These are phyloP conservation scores for Apamea anceps DNA, from an alignment of 2,888 invertebrate genomes.

Conservation along the genomic window DNA sequence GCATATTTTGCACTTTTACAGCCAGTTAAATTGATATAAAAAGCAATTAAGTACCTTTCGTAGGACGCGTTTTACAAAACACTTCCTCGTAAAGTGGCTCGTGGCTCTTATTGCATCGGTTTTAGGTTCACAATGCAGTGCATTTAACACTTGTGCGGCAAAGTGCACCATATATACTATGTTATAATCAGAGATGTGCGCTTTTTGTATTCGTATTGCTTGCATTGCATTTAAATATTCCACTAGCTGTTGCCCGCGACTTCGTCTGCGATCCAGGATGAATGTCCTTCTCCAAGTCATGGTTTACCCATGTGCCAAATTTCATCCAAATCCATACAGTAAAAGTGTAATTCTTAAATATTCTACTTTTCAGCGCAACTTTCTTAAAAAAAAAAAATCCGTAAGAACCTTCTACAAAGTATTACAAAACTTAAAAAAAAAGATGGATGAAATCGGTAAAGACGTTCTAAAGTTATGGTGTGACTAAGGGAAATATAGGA, in stretches of 20 bases:
- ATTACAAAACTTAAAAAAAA: no score
- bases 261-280: no score
- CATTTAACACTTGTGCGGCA: background rate
- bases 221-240: background rate
- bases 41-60: background rate
- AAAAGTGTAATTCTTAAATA: no score
- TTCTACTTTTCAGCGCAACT: no score
- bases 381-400: no score
- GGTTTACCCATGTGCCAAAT: no score
- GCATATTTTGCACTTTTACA: background rate
- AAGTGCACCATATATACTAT: background rate
- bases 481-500: no score
- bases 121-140: background rate
- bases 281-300: no score
- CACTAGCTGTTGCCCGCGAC: background rate
- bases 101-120: background rate
- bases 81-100: background rate
- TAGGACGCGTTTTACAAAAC: background rate
- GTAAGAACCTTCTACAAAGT: no score
- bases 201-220: background rate
- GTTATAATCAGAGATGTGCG: background rate
- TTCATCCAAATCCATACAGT: no score
- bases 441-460: no score
- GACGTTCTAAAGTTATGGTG: no score
- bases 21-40: background rate